These are phyloP conservation scores for Mirounga angustirostris DNA, from an alignment of 2,113 vertebrate species.

Conservation along the genomic window DNA sequence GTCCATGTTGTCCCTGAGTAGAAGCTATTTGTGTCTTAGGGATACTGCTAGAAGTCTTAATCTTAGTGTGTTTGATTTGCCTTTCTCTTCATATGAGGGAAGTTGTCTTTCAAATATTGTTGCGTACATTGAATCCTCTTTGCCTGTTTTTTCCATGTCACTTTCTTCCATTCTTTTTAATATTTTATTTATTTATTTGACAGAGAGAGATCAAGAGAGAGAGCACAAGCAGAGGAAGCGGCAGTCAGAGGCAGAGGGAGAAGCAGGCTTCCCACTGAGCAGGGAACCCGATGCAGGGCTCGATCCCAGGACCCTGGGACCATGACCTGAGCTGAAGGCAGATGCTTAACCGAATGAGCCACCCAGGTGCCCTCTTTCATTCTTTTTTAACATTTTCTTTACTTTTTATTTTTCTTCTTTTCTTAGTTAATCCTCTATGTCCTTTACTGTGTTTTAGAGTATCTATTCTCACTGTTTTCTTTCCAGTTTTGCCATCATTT, in stretches of 20 bases:
- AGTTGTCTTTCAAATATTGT: neutral
- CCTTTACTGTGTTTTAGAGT: neutral
- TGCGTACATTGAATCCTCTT: neutral
- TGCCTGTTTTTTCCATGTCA: neutral
- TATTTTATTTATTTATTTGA: neutral
- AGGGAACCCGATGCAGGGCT: too few relatives aligned
- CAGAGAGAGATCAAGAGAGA: too few relatives aligned
- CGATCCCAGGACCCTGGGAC: too few relatives aligned
- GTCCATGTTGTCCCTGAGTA: neutral
- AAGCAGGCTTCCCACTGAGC: too few relatives aligned
- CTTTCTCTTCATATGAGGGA: neutral
- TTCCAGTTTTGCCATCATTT: conserved; percentile 9
- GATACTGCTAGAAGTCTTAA: neutral
- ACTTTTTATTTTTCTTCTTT: conserved; percentile 33
- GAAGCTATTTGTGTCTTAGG: neutral
- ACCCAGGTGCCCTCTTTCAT: neutral
- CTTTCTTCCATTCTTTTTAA: conserved; percentile 8
- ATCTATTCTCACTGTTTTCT: neutral
- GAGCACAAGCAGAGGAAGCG: too few relatives aligned
- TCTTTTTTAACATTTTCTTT: conserved; percentile 4
- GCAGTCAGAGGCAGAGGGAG: too few relatives aligned
- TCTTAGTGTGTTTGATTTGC: neutral
- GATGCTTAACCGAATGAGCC: neutral
- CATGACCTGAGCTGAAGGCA: neutral
- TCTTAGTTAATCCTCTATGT: neutral